Percentiles rank a stretch among this genome's conserved stretches.
Conservation (phyloP, 2,113 vertebrate genomes). For the Engraulis encrasicolus region DNA sequence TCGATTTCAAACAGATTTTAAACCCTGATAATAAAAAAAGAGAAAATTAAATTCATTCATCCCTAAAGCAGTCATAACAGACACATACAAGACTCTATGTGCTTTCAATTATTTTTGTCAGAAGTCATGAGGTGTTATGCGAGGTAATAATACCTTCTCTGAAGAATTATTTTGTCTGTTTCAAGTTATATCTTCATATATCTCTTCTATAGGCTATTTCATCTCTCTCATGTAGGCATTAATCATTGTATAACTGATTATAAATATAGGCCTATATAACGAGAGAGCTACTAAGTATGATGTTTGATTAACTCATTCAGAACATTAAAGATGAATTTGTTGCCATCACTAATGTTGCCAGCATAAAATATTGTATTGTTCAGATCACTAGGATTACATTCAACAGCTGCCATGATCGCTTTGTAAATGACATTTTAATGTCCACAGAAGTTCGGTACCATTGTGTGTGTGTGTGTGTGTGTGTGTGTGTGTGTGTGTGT, state of each 20-base stretch:
- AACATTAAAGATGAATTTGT: constrained; percentile 7
- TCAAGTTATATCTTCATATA: background rate
- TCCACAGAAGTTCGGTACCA: background rate
- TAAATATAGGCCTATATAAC: background rate
- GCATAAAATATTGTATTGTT: background rate
- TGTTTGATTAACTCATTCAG: background rate
- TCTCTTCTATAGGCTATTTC: background rate
- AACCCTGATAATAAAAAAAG: background rate
- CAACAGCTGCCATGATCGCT: background rate
- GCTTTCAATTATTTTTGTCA: background rate
- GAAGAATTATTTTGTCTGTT: background rate
- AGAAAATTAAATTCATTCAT: constrained; percentile 17
- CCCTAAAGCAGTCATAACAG: background rate
- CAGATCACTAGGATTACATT: background rate
- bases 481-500: background rate
- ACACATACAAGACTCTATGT: background rate
- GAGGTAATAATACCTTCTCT: background rate
- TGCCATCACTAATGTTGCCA: background rate
- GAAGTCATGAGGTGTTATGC: background rate
- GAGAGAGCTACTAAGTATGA: background rate
- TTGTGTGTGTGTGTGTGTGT: background rate
- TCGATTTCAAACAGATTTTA: constrained; percentile 6
- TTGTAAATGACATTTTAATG: background rate
- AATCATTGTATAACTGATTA: background rate
- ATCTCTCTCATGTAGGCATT: background rate